These are phyloP conservation scores for Poicephalus meyeri DNA, from an alignment of 2,113 vertebrate species.

Conservation along the genomic window DNA sequence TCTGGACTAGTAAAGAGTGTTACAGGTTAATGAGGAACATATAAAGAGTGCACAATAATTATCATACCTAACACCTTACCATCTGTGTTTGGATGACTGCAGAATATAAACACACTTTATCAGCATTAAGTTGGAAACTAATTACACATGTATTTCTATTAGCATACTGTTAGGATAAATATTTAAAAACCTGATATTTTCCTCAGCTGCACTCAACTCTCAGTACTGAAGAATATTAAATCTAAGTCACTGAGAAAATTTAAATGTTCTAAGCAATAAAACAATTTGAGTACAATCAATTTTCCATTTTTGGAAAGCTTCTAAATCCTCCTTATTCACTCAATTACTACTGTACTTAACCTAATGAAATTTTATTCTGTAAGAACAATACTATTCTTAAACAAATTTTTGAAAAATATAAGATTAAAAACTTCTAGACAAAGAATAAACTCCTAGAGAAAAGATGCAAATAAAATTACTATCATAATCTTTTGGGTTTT, in stretches of 20 bases:
- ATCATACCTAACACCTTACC: conserved; percentile 34
- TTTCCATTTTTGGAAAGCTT: conserved; percentile 80
- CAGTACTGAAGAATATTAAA: conserved; percentile 18
- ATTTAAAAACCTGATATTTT: not conserved
- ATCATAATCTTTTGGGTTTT: conserved; percentile 91
- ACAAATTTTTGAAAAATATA: conserved; percentile 79
- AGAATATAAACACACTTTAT: conserved; percentile 33
- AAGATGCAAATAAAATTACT: conserved; percentile 86
- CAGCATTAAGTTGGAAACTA: not conserved
- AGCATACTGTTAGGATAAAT: not conserved
- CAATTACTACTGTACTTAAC: conserved; percentile 78
- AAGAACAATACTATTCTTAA: conserved; percentile 79
- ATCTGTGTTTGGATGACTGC: conserved; percentile 41
- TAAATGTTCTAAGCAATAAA: conserved; percentile 21
- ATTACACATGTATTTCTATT: not conserved
- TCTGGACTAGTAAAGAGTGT: conserved; percentile 24
- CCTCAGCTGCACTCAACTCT: not conserved
- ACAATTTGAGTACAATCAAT: conserved; percentile 75
- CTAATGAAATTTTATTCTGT: conserved; percentile 85
- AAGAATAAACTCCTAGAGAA: conserved; percentile 85
- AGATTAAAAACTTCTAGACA: conserved; percentile 88
- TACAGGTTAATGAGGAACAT: conserved; percentile 65
- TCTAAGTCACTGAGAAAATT: not conserved
- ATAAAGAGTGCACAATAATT: conserved; percentile 42
- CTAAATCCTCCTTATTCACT: conserved; percentile 71